phyloP scores from a whole-genome alignment of 1,140 invertebrate species.

The Drosophila willistoni region DNA sequence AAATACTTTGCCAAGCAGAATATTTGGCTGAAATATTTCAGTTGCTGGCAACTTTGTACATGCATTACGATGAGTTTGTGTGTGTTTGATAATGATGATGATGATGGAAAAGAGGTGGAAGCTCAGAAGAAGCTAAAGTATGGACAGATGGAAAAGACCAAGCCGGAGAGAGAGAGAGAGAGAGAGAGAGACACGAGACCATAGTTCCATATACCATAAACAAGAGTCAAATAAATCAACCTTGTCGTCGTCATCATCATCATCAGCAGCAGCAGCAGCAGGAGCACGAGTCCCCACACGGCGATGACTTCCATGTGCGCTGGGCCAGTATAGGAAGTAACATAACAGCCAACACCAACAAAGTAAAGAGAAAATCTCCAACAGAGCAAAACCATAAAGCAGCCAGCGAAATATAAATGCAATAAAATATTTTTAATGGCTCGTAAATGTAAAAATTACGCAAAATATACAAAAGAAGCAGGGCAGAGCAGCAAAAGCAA shows the following conservation, averaged over 20 bases:
- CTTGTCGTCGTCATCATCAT: conserved; percentile 60
- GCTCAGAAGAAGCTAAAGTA: not conserved
- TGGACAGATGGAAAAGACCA: not conserved
- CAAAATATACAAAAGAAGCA: conserved; percentile 48
- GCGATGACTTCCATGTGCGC: conserved; percentile 15
- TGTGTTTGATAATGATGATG: not conserved
- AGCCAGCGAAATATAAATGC: conserved; percentile 73
- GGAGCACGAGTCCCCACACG: conserved; percentile 44
- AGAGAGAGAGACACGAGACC: conserved; percentile 42
- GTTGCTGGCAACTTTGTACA: conserved; percentile 9
- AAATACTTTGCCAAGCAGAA: conserved; percentile 6
- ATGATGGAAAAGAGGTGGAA: not conserved
- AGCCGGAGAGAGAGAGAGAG: conserved; percentile 15
- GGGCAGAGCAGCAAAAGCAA: conserved; percentile 12
- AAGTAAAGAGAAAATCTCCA: conserved; percentile 62
- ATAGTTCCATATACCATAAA: conserved; percentile 69
- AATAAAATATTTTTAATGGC: conserved; percentile 76
- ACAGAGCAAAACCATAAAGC: conserved; percentile 63
- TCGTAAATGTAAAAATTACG: conserved; percentile 75
- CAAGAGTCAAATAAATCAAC: conserved; percentile 72
- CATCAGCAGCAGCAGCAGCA: conserved; percentile 17
- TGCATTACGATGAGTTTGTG: not conserved
- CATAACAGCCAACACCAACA: conserved; percentile 26
- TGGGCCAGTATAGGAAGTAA: conserved; percentile 28
- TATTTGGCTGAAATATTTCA: conserved; percentile 11